Conservation (phyloP, 1,140 invertebrate genomes). For the Stratiolaelaps scimitus region DNA sequence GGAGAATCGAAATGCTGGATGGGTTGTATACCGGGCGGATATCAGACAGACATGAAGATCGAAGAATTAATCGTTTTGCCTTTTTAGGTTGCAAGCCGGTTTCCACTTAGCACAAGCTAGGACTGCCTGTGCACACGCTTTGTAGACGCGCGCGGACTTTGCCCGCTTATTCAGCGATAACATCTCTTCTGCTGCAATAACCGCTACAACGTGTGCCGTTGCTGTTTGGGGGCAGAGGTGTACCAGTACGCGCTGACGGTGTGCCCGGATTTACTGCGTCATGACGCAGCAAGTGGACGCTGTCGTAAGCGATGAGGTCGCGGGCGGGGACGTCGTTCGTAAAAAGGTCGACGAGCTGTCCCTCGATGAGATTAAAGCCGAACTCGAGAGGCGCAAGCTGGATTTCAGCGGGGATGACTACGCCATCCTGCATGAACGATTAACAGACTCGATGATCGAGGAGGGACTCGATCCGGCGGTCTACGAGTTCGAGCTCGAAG, state of each 20-base stretch:
- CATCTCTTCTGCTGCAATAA: no score
- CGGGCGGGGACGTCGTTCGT: not conserved
- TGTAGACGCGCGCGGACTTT: no score
- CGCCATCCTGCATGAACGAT: slow-evolving; percentile 23
- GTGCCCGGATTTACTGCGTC: not conserved
- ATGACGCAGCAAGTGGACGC: slow-evolving; percentile 27
- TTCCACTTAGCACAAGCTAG: not conserved
- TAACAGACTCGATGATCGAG: slow-evolving; percentile 21
- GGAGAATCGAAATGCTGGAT: no score
- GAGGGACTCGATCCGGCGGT: slow-evolving; percentile 9
- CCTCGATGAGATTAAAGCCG: slow-evolving; percentile 15
- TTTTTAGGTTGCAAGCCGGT: slow-evolving; percentile 22
- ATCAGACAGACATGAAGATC: no score
- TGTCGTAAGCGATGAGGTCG: slow-evolving; percentile 17
- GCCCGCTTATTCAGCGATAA: no score
- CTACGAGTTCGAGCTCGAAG: slow-evolving; percentile 21
- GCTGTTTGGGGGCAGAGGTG: not conserved
- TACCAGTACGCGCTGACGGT: not conserved
- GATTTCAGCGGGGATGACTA: slow-evolving; percentile 26
- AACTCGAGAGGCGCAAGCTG: slow-evolving; percentile 21
- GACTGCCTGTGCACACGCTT: not conserved
- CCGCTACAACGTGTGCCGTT: no score
- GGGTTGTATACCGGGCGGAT: no score
- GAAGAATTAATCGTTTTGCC: slow-evolving; percentile 20
- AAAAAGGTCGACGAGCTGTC: slow-evolving; percentile 23